phyloP scores from a whole-genome alignment of 2,113 vertebrate species.

The human region DNA sequence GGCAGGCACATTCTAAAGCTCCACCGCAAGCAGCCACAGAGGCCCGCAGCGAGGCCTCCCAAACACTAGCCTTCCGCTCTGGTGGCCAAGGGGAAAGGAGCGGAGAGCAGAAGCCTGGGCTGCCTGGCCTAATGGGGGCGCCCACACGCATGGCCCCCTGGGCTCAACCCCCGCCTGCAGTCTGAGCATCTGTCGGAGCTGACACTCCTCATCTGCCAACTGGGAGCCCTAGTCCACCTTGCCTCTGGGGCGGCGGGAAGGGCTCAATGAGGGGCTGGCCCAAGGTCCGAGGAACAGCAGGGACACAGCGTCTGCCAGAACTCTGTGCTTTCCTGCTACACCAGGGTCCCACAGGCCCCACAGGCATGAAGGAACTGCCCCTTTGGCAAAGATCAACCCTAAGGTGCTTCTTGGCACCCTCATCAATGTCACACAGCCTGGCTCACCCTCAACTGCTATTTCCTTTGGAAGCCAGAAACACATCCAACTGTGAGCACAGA shows the following conservation, averaged over 20 bases:
- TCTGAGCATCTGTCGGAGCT: neutral
- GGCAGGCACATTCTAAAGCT: neutral
- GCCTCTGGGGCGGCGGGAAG: neutral
- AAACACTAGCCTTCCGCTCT: accelerated
- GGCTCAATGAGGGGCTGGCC: neutral
- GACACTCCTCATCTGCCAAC: neutral
- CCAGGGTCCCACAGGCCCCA: neutral
- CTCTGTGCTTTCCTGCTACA: neutral
- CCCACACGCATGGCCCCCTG: no score
- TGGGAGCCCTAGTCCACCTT: neutral
- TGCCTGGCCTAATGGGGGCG: neutral
- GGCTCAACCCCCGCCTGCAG: neutral
- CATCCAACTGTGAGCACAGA: neutral
- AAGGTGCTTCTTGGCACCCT: neutral
- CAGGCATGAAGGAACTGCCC: neutral
- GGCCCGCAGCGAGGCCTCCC: neutral
- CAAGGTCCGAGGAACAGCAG: neutral
- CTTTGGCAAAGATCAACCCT: neutral
- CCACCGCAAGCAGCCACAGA: accelerated
- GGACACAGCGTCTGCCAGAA: neutral
- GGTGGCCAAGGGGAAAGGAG: neutral
- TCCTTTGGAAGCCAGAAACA: neutral
- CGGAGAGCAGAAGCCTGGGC: neutral
- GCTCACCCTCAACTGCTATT: neutral
- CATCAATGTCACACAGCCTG: neutral